Base-by-base conservation (phyloP, 2,888 invertebrate species). In the Oscheius sp. region DNA sequence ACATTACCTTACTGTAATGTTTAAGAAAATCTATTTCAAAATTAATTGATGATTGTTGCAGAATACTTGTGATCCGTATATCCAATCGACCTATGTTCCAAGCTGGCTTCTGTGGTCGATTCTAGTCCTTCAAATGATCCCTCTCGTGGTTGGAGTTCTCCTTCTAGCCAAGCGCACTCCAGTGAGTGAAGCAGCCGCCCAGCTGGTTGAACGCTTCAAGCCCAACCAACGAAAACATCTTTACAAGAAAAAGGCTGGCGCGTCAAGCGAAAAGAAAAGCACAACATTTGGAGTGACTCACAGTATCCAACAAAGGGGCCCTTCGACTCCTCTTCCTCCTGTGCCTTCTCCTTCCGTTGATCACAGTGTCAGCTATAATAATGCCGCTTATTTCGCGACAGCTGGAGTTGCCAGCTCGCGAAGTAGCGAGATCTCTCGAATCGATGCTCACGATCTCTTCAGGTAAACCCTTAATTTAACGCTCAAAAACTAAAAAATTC, bases 321-420 rank as follows among this genome's bases (percentile, higher is more conserved):
- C 78, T 17, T 73, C 74, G 37, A 74, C 76, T 1, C 74, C 80
- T 20, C 68, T 77, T 15, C 81, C 83, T 20, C 83, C 83, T 52
- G 75, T 78, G 15, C 79, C 84, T 3, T 81, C 82, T 20, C 73
- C 79, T 6, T 75, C 74, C 23, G 48, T 84, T 10, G 84, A 84
- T 64, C 84, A 84, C 68, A 82, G 81, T 61, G 83, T 84, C 70
- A 85, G 85, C 65, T 85, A 85, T 69, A 85, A 85, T 70, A 85
- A 85, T 57, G 84, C 84, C 6, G 84, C 84, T n/a, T 85, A 79
- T 66, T 78, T 85, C 52, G 84, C 84, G 10, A 82, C 80, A 20
- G 73, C 81, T 12, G 82, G 80, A 12, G 79, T 46, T 27, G 71
- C 74, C 63, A 79, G 76, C 33, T 82, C 83, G 8, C 48, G 82